Evolutionary conservation across 2,113 vertebrate genomes (phyloP).

Genomic region (Paedocypris sp.): DNA sequence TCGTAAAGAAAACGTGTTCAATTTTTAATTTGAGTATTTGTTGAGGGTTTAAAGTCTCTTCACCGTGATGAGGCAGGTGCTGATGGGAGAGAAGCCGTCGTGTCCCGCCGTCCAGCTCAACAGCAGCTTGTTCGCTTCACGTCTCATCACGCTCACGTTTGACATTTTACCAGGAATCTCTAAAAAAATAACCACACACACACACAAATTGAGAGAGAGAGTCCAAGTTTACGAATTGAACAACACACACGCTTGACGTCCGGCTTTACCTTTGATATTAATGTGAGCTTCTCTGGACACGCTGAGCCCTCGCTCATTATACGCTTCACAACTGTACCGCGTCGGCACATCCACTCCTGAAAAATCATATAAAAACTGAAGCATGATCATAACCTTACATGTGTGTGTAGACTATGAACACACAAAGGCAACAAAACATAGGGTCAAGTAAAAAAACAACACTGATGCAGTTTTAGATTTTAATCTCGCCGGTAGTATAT

Average conservation of each 20-base stretch:
- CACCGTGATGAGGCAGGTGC: conserved; percentile 71
- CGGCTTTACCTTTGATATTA: conserved; percentile 79
- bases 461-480: too few relatives aligned
- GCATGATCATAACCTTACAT: too few relatives aligned
- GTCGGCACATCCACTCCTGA: conserved; percentile 66
- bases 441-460: background rate
- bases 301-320: conserved; percentile 74
- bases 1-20: too few relatives aligned
- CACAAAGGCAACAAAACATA: too few relatives aligned
- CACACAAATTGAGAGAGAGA: background rate
- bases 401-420: too few relatives aligned
- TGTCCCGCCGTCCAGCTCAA: conserved; percentile 80
- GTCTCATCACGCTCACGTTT: conserved; percentile 53
- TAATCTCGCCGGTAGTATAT: too few relatives aligned
- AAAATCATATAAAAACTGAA: background rate
- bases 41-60: too few relatives aligned
- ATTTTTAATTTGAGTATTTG: too few relatives aligned
- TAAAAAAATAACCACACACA: conserved; percentile 22
- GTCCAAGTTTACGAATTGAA: background rate
- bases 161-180: conserved; percentile 48
- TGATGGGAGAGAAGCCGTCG: conserved; percentile 75
- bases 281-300: conserved; percentile 71
- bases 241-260: background rate
- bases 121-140: conserved; percentile 54
- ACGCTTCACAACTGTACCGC: conserved; percentile 82